Evolutionary conservation across 2,113 vertebrate genomes (phyloP).

Genomic region (Sialia sialis): DNA sequence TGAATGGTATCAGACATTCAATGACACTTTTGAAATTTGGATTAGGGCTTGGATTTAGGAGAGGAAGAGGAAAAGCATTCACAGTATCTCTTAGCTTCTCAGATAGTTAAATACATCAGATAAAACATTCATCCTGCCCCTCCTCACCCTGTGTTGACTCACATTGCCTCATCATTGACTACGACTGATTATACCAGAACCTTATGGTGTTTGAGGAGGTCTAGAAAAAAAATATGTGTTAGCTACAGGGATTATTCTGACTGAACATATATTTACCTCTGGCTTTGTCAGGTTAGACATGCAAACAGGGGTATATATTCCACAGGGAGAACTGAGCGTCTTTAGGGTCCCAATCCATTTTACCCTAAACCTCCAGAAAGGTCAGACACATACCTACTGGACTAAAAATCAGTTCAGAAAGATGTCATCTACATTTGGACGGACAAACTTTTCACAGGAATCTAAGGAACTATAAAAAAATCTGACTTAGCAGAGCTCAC

Average conservation of each 20-base stretch:
- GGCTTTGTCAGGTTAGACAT: neutral
- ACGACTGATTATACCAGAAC: neutral
- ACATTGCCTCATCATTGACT: neutral
- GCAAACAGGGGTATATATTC: neutral
- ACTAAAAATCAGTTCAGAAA: neutral
- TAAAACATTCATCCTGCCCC: neutral
- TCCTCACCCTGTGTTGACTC: neutral
- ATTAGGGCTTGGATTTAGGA: neutral
- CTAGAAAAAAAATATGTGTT: neutral
- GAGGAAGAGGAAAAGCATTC: neutral
- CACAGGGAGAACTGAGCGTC: neutral
- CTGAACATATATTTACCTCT: neutral
- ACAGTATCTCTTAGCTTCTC: neutral
- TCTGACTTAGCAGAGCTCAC: neutral
- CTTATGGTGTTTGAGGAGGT: neutral
- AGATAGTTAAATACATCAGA: neutral
- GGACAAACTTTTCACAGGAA: neutral
- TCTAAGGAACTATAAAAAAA: neutral
- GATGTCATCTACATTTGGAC: neutral
- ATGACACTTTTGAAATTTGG: neutral
- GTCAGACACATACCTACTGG: neutral
- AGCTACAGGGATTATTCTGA: neutral
- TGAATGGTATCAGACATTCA: neutral
- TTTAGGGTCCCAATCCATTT: neutral
- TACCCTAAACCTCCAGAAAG: neutral